Percentiles rank a stretch among this genome's conserved stretches.
These are phyloP conservation scores for Phasia obesa DNA, from an alignment of 2,888 invertebrate genomes.

Conservation along the genomic window DNA sequence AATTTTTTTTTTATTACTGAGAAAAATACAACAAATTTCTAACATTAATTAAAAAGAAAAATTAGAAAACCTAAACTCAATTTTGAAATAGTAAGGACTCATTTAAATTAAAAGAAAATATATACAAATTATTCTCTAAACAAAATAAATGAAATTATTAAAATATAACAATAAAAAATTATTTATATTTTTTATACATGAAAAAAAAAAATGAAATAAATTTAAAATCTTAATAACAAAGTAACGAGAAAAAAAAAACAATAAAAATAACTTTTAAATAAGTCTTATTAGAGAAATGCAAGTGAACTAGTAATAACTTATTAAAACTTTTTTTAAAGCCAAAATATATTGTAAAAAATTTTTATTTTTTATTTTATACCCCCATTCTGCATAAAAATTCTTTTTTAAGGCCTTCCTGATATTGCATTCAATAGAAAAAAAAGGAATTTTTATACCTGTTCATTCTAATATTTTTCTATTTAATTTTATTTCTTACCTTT, in stretches of 20 bases:
- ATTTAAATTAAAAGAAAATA: constrained; percentile 45
- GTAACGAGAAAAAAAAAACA: constrained; percentile 2
- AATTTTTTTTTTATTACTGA: background rate
- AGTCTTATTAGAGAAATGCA: constrained; percentile 22
- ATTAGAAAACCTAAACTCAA: constrained; percentile 44
- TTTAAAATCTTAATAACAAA: constrained; percentile 42
- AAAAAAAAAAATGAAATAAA: too few species aligned
- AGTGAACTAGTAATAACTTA: constrained; percentile 48
- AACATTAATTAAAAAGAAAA: constrained; percentile 29
- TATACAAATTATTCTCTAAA: constrained; percentile 31
- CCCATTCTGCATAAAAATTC: constrained; percentile 31
- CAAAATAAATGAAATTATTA: constrained; percentile 18
- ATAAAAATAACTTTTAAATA: constrained; percentile 4
- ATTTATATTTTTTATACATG: constrained; percentile 73
- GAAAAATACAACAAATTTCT: background rate
- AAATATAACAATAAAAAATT: constrained; percentile 51
- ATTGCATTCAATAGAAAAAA: background rate
- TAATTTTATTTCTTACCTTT: background rate
- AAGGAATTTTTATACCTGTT: background rate
- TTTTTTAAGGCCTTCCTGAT: constrained; percentile 16
- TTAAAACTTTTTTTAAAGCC: too few species aligned
- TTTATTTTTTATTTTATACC: background rate
- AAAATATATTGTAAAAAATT: background rate
- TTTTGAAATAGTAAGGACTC: constrained; percentile 61
- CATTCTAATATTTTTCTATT: background rate